Conservation (phyloP, 2,888 invertebrate genomes). For the Eupithecia subfuscata region DNA sequence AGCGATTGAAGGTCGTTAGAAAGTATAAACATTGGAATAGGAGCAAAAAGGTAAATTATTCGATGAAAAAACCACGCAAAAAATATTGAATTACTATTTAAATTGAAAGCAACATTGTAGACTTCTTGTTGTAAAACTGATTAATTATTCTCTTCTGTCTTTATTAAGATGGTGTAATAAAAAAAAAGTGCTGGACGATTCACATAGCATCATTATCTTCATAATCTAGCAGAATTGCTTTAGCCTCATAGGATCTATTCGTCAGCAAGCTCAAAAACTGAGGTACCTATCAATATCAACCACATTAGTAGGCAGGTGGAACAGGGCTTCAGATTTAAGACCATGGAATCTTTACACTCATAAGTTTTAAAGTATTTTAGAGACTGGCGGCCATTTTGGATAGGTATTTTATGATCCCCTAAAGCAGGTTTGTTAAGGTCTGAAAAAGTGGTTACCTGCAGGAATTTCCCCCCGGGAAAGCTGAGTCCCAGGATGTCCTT, state of each 20-base stretch:
- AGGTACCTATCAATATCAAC: no score
- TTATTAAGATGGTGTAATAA: not conserved
- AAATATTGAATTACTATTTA: slow-evolving; percentile 19
- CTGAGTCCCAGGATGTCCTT: slow-evolving; percentile 89
- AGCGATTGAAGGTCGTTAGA: slow-evolving; percentile 56
- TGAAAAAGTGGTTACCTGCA: slow-evolving; percentile 71
- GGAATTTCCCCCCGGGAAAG: slow-evolving; percentile 88
- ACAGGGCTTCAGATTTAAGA: not conserved
- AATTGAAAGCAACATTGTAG: slow-evolving; percentile 11
- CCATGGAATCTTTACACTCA: not conserved
- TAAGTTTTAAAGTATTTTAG: not conserved
- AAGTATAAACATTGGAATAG: slow-evolving; percentile 46
- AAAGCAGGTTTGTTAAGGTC: not conserved
- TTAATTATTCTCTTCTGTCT: not conserved
- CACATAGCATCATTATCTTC: not conserved
- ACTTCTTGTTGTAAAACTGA: not conserved
- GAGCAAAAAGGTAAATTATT: slow-evolving; percentile 50
- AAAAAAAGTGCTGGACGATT: no score
- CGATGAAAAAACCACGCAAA: slow-evolving; percentile 23
- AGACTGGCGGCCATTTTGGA: not conserved
- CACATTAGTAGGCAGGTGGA: not conserved
- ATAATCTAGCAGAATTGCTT: not conserved
- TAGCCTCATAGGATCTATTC: not conserved
- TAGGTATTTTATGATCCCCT: not conserved
- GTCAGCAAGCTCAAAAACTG: no score